These are phyloP conservation scores for Embiotoca jacksoni DNA, from an alignment of 2,113 vertebrate species.

Conservation along the genomic window DNA sequence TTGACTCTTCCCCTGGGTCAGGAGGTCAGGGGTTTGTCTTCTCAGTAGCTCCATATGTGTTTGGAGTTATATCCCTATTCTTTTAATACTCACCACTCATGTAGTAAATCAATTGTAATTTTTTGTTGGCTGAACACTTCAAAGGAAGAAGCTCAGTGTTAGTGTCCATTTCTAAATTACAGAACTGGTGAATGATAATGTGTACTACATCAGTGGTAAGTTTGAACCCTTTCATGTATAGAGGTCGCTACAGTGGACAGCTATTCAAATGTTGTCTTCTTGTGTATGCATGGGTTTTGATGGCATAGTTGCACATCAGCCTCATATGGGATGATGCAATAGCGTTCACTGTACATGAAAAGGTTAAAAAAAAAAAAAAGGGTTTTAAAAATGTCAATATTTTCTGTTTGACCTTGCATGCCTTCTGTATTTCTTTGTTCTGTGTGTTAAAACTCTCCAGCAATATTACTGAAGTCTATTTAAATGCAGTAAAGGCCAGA, in stretches of 20 bases:
- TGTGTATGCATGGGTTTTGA: no score
- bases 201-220: neutral
- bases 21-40: slow-evolving; percentile 33
- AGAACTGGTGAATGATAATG: neutral
- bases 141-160: neutral
- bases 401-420: neutral
- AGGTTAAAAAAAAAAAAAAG: neutral
- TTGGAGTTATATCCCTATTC: slow-evolving; percentile 1
- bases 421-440: neutral
- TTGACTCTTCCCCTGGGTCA: slow-evolving; percentile 13
- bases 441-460: neutral
- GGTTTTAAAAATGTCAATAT: neutral
- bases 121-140: no score
- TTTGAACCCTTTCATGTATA: no score
- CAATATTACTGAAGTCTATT: neutral
- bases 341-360: no score
- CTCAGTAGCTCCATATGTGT: neutral
- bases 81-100: neutral
- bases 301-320: no score
- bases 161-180: neutral
- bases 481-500: no score
- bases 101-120: neutral
- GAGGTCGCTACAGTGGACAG: no score
- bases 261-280: no score
- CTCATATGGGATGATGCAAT: no score